Conservation (phyloP, 1,140 invertebrate species). For the Tribolium madens region DNA sequence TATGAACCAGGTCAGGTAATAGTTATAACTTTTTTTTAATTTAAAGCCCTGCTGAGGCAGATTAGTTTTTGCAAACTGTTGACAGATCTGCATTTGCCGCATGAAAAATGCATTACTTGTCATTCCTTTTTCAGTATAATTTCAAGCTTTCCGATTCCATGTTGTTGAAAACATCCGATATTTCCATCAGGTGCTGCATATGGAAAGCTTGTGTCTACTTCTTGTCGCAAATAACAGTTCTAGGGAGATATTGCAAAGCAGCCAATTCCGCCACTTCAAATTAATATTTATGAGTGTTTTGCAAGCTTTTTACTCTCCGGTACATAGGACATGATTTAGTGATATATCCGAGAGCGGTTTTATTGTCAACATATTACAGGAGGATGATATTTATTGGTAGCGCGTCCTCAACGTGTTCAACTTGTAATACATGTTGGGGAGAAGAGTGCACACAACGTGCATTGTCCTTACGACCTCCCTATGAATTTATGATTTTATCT, state of each 20-base stretch:
- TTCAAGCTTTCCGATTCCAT: background rate
- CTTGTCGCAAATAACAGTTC: background rate
- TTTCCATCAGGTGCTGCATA: background rate
- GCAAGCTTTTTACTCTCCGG: constrained; percentile 32
- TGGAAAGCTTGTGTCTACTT: background rate
- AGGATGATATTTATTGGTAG: constrained; percentile 47
- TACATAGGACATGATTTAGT: constrained; percentile 42
- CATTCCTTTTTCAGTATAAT: background rate
- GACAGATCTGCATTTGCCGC: background rate
- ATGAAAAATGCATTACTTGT: background rate
- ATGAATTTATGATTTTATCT: constrained; percentile 36
- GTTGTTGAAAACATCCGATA: background rate
- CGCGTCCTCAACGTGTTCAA: constrained; percentile 41
- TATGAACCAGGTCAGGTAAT: too few relatives aligned
- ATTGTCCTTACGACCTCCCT: constrained; percentile 32
- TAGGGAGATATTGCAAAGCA: constrained; percentile 25
- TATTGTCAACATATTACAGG: constrained; percentile 48
- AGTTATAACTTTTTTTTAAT: too few relatives aligned
- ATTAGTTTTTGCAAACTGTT: too few relatives aligned
- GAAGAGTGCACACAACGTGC: constrained; percentile 5
- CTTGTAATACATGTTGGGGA: constrained; percentile 32
- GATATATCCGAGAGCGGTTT: constrained; percentile 39
- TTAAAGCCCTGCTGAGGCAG: too few relatives aligned
- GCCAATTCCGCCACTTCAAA: constrained; percentile 19
- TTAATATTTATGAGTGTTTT: constrained; percentile 39